These are phyloP conservation scores for Trididemnum miniatum DNA, from an alignment of 23 tunicate genomes.

Conservation along the genomic window DNA sequence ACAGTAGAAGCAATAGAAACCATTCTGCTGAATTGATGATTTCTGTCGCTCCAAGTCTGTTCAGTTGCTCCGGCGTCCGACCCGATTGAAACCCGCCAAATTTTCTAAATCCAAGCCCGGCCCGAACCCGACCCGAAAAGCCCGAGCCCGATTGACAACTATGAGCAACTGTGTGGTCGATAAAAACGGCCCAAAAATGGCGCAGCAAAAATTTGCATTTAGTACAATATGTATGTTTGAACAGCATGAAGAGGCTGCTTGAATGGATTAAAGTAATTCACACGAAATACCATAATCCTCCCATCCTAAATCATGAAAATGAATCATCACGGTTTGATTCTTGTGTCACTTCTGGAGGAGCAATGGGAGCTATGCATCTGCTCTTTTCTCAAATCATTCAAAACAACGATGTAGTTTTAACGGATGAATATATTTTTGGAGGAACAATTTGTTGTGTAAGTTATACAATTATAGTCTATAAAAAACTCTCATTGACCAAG, in stretches of 20 bases:
- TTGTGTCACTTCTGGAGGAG: conserved; percentile 13
- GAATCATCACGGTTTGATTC: background rate
- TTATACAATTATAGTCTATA: no score
- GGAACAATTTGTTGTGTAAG: conserved; percentile 29
- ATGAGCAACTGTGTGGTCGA: no score
- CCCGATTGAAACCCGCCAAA: no score
- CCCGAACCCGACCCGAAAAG: no score
- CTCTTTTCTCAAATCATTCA: conserved; percentile 10
- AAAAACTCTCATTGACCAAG: no score
- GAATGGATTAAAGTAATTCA: conserved; percentile 11
- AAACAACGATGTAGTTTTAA: conserved; percentile 33
- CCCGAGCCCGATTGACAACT: no score
- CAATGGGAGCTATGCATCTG: conserved; percentile 46
- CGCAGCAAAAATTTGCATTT: background rate
- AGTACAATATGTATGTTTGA: background rate
- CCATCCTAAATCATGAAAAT: conserved; percentile 1
- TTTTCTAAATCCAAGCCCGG: no score
- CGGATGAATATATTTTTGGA: conserved; percentile 27
- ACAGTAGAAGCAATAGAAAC: no score
- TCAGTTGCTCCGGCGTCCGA: no score
- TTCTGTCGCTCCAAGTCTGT: no score
- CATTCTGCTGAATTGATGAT: no score
- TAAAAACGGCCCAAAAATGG: background rate
- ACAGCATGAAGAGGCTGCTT: conserved; percentile 1
- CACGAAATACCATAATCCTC: conserved; percentile 23